phyloP scores from a whole-genome alignment of 2,888 invertebrate species.

The Metellina segmentata region DNA sequence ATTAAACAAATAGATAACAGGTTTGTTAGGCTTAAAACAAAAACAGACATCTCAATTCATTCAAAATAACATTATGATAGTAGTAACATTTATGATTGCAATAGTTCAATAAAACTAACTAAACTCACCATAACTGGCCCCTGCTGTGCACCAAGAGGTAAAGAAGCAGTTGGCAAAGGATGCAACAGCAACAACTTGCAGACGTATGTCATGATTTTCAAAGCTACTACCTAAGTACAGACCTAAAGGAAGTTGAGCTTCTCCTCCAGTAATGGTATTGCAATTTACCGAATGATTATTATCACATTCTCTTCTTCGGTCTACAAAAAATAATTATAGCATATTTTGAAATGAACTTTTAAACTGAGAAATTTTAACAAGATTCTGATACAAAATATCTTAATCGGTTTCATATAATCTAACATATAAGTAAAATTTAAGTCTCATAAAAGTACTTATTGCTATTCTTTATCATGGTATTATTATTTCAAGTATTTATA shows the following conservation, averaged over 20 bases:
- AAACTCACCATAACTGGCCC: slow-evolving; percentile 90
- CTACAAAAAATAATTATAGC: slow-evolving; percentile 78
- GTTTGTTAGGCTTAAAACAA: too few species aligned
- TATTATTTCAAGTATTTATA: too few species aligned
- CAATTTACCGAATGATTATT: slow-evolving; percentile 79
- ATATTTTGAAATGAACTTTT: neutral
- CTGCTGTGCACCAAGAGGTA: slow-evolving; percentile 88
- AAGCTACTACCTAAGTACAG: slow-evolving; percentile 81
- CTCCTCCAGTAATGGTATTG: slow-evolving; percentile 43
- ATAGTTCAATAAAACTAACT: slow-evolving; percentile 70
- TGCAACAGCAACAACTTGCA: slow-evolving; percentile 98
- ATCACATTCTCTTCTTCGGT: slow-evolving; percentile 83
- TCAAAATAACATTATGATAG: neutral
- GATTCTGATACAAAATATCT: too few species aligned
- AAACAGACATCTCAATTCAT: neutral
- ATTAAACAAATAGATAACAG: neutral
- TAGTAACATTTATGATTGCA: neutral
- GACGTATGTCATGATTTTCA: slow-evolving; percentile 88
- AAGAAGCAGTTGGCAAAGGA: slow-evolving; percentile 91
- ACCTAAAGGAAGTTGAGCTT: slow-evolving; percentile 78
- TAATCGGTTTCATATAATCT: too few species aligned
- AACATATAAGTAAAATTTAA: too few species aligned
- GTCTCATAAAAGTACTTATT: too few species aligned
- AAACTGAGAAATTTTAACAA: too few species aligned
- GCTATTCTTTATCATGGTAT: too few species aligned